Percentiles rank a stretch among this genome's conserved stretches.
These are phyloP conservation scores for Callyntrura guangdongensis DNA, from an alignment of 2,888 invertebrate genomes.

Conservation along the genomic window DNA sequence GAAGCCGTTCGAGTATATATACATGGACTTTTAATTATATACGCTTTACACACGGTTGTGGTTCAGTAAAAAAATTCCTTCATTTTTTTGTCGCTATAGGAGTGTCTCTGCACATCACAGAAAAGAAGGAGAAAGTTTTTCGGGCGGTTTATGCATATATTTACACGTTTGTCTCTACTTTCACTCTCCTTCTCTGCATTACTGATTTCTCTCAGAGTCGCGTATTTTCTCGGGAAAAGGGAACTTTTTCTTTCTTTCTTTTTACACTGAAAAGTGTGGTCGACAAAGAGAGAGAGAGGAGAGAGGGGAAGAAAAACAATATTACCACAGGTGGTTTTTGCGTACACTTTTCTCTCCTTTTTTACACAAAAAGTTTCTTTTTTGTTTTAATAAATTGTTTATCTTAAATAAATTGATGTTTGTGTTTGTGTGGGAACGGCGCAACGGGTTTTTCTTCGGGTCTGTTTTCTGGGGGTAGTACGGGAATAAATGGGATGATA, in stretches of 20 bases:
- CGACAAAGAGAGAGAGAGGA: too few relatives aligned
- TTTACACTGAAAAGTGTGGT: not conserved
- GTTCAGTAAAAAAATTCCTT: too few relatives aligned
- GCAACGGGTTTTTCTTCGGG: too few relatives aligned
- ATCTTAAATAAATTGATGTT: not conserved
- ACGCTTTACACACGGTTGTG: too few relatives aligned
- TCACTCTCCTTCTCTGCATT: constrained; percentile 72
- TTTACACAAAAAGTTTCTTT: not conserved
- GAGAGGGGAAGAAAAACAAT: not conserved
- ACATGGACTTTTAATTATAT: not conserved
- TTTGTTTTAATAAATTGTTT: not conserved
- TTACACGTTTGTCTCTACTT: not conserved
- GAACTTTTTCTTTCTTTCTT: not conserved
- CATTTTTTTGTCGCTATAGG: too few relatives aligned
- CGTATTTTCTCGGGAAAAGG: not conserved
- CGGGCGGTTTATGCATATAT: not conserved
- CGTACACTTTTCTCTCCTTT: not conserved
- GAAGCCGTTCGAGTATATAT: not conserved
- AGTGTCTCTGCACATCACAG: not conserved
- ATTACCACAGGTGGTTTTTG: constrained; percentile 76
- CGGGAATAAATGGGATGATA: too few relatives aligned
- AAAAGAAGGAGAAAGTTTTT: not conserved
- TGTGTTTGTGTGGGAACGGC: too few relatives aligned
- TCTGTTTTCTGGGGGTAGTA: too few relatives aligned
- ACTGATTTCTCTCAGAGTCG: constrained; percentile 74